phyloP scores from a whole-genome alignment of 2,113 vertebrate genomes.

The Heteronetta atricapilla region DNA sequence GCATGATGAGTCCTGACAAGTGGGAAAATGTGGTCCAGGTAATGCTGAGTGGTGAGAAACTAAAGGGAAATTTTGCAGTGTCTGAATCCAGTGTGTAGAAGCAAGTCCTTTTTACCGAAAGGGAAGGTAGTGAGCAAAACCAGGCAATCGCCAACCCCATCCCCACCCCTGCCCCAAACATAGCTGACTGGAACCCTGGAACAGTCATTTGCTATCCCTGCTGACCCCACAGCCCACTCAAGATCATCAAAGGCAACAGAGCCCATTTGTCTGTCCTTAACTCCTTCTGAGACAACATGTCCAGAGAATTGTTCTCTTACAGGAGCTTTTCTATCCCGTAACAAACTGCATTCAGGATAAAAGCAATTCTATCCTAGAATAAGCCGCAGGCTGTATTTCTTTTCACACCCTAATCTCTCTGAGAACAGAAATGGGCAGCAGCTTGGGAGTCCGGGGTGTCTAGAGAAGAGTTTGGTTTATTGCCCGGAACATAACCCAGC shows the following conservation, averaged over 20 bases:
- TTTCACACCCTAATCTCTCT: neutral
- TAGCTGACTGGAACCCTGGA: neutral
- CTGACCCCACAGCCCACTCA: neutral
- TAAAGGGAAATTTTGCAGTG: neutral
- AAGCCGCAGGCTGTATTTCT: neutral
- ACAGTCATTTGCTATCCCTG: neutral
- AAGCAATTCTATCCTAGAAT: neutral
- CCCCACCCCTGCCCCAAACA: neutral
- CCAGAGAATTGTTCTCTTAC: neutral
- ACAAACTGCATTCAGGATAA: neutral
- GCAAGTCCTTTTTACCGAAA: neutral
- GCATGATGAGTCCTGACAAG: neutral
- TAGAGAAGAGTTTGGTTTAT: neutral
- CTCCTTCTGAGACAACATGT: neutral
- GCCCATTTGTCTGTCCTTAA: neutral
- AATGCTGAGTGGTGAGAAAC: neutral
- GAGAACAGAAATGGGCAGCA: neutral
- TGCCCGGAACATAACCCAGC: slow-evolving; percentile 3
- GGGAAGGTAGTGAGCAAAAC: neutral
- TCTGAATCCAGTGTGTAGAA: neutral
- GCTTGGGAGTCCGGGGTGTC: neutral
- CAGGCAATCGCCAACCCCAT: neutral
- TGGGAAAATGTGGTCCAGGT: neutral
- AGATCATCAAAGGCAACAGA: neutral
- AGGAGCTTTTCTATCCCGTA: neutral